phyloP scores from a whole-genome alignment of 2,113 vertebrate genomes.

The Scomber scombrus region DNA sequence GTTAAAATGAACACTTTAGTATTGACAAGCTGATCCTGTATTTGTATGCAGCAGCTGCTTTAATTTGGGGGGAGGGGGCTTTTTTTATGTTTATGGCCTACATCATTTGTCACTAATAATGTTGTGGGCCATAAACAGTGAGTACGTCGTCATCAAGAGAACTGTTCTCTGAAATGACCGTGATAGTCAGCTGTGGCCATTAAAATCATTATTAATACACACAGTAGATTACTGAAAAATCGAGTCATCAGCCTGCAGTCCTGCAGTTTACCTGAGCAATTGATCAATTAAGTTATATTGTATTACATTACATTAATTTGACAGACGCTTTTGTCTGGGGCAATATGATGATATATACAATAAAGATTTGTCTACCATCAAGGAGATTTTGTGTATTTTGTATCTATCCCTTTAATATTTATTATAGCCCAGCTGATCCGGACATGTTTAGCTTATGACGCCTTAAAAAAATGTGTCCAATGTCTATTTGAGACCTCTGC shows the following conservation, averaged over 20 bases:
- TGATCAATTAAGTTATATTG: neutral
- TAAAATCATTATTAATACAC: constrained; percentile 30
- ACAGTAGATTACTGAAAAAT: constrained; percentile 27
- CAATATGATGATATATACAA: no score
- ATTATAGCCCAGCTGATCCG: no score
- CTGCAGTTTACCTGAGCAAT: neutral
- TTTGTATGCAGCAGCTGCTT: constrained; percentile 37
- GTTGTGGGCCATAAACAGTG: constrained; percentile 46
- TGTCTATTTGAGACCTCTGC: no score
- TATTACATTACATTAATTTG: neutral
- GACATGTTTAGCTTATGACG: no score
- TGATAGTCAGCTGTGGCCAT: constrained; percentile 16
- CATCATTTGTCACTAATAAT: constrained; percentile 44
- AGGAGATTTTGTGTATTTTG: no score
- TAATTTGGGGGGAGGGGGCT: neutral
- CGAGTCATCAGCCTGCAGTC: constrained; percentile 4
- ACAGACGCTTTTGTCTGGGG: no score
- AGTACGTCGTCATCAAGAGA: constrained; percentile 42
- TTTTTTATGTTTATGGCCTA: neutral
- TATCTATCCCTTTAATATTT: no score
- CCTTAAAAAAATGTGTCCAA: no score
- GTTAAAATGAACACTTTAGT: constrained; percentile 56
- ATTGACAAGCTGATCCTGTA: constrained; percentile 22
- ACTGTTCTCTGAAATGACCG: constrained; percentile 29
- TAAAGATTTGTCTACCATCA: no score